Evolutionary conservation across 2,888 invertebrate species (phyloP).

Genomic region (Onchidella celtica): DNA sequence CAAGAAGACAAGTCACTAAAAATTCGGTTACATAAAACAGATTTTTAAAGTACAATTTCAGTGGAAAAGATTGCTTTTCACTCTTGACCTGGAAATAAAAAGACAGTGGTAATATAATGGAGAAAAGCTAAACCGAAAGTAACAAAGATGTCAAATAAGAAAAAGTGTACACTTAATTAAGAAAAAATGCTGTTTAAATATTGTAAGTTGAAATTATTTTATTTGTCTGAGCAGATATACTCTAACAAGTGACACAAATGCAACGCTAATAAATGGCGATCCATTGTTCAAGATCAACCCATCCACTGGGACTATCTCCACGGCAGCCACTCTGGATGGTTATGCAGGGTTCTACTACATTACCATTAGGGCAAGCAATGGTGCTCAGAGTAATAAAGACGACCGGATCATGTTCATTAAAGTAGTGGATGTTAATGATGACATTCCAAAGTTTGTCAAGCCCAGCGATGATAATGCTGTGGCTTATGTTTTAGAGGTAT

Average conservation of each 20-base stretch:
- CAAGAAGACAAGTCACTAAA: no score
- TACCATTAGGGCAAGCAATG: constrained; percentile 64
- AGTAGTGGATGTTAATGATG: constrained; percentile 95
- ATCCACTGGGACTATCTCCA: constrained; percentile 88
- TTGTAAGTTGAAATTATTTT: neutral
- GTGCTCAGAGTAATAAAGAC: constrained; percentile 53
- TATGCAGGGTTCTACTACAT: constrained; percentile 81
- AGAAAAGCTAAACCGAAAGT: no score
- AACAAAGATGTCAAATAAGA: no score
- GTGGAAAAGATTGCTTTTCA: no score
- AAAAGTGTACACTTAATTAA: no score
- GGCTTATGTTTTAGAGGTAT: constrained; percentile 53
- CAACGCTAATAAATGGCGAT: constrained; percentile 82
- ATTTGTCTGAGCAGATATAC: neutral
- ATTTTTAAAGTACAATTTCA: no score
- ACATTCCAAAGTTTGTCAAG: constrained; percentile 83
- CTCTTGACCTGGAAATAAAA: no score
- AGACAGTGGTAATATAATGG: no score
- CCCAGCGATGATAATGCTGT: constrained; percentile 53
- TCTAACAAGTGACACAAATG: constrained; percentile 59
- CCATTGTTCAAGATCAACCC: constrained; percentile 96
- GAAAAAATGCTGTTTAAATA: no score
- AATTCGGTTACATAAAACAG: no score
- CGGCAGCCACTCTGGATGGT: constrained; percentile 86
- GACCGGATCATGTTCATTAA: constrained; percentile 82